Percentiles rank a stretch among this genome's conserved stretches.
These are phyloP conservation scores for Papilio protenor DNA, from an alignment of 2,888 invertebrate species.

Conservation along the genomic window DNA sequence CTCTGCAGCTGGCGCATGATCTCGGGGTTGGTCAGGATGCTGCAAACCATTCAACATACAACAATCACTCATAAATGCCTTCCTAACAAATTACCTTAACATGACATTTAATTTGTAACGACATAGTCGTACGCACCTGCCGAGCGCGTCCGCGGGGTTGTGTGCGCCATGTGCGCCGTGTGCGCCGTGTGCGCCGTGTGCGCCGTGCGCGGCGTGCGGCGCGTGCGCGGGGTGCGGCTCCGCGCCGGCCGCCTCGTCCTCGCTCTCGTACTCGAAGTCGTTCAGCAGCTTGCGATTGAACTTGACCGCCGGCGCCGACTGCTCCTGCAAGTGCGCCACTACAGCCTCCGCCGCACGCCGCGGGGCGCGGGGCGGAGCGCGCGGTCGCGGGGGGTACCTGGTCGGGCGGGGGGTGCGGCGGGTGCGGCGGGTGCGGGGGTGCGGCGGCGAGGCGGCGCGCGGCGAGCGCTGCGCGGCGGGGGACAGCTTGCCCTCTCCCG, in stretches of 20 bases:
- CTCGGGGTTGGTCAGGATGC: constrained; percentile 93
- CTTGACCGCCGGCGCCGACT: constrained; percentile 82
- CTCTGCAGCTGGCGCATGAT: constrained; percentile 95
- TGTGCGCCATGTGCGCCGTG: constrained; percentile 42
- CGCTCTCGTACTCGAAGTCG: constrained; percentile 96
- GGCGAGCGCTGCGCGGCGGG: constrained; percentile 70
- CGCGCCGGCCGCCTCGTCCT: constrained; percentile 88
- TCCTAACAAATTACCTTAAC: too few relatives aligned
- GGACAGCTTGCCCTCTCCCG: constrained; percentile 67
- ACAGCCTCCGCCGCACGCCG: not conserved
- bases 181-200: constrained; percentile 43
- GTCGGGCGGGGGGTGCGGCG: constrained; percentile 66
- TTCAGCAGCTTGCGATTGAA: constrained; percentile 92
- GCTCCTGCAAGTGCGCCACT: constrained; percentile 71
- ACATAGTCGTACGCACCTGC: constrained; percentile 61
- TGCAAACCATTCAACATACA: constrained; percentile 64
- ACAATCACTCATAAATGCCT: too few relatives aligned
- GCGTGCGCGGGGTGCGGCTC: constrained; percentile 56
- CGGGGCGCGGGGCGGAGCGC: constrained; percentile 49
- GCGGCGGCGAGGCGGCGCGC: constrained; percentile 69
- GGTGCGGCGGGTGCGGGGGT: constrained; percentile 73
- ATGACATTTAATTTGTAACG: not conserved
- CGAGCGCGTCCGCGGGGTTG: constrained; percentile 70
- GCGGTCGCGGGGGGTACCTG: constrained; percentile 65
- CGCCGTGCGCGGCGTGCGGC: constrained; percentile 43